A percentile compares a stretch with the other conserved stretches of the same genome.
Evolutionary conservation across 2,797 vertebrate species (phyloP).

Genomic region (Danio tinwini): DNA sequence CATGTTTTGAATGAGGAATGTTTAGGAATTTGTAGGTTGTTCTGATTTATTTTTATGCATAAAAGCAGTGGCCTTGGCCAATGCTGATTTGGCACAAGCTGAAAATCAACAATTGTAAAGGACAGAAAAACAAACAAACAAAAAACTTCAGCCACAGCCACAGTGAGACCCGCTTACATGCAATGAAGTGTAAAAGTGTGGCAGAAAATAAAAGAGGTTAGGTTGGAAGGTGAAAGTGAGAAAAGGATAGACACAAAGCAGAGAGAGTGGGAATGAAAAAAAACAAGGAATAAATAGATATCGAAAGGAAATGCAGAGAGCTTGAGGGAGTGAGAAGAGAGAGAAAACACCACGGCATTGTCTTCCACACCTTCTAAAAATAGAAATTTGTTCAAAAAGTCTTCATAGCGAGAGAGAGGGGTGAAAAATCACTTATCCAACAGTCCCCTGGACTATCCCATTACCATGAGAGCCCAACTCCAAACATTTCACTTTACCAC

Average conservation of each 20-base stretch:
- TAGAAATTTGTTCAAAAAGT: conserved; percentile 67
- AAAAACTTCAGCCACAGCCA: neutral
- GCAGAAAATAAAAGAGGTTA: conserved; percentile 52
- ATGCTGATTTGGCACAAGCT: neutral
- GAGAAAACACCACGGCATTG: conserved; percentile 9
- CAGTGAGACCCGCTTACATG: neutral
- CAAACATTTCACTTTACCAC: conserved; percentile 64
- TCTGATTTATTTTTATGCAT: neutral
- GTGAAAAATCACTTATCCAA: conserved; percentile 62
- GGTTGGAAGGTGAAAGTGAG: conserved; percentile 48
- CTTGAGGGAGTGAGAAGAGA: conserved; percentile 21
- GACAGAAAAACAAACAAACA: too few species aligned
- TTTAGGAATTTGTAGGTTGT: too few species aligned
- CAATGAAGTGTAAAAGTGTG: conserved; percentile 19
- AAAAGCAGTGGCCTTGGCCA: neutral
- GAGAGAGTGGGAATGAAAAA: conserved; percentile 28
- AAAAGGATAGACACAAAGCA: conserved; percentile 16
- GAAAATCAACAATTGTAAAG: neutral
- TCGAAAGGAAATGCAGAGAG: neutral
- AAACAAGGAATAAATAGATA: conserved; percentile 18
- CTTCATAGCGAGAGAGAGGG: conserved; percentile 10
- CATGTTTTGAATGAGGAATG: too few species aligned
- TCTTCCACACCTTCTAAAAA: conserved; percentile 73
- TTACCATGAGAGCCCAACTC: conserved; percentile 68
- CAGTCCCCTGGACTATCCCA: conserved; percentile 68